Evolutionary conservation across 2,797 vertebrate species (phyloP), one percentile per base, ranked within the genome.

Genomic region (Malurus splendens): DNA sequence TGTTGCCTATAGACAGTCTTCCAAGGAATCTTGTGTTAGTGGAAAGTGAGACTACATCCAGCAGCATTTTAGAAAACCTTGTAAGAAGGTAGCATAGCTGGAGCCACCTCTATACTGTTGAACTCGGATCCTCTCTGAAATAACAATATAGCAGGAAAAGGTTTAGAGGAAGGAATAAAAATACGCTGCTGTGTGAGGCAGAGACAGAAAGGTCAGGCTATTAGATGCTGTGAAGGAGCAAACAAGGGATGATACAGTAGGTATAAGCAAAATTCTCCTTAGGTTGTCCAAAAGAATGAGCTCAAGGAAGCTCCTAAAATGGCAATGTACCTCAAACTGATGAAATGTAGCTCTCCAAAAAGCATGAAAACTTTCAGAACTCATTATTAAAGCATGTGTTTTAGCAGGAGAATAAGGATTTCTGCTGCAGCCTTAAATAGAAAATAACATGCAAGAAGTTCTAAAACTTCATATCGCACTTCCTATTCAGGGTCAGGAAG

Each of bases 121-220:
- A 87, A 57, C 54, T 77, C 68, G 39, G 30, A 71, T 82, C 36
- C 14, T 77, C 65, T 85, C 65, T 82, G 76, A 89, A 87, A 54
- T 51, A 82, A 77, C 50, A 82, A 74, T 41, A 61, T 44, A 68
- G 41, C 68, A 87, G 65, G 55, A 87, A 76, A 74, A 77, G 6
- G 3, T 89, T 82, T 67, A 74, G 54, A 89, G 42, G 48, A 85
- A 92, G 61, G 68, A 89, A 71, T 45, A 82, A 75, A 91, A 90
- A 66, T 38, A 72, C 62, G 28, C 50, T 86, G 50, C 84, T 83
- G 7, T 81, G 41, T 81, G 70, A 89, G 42, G 76, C 56, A 89
- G 84, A 76, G 61, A n/a, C 47, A 82, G 87, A 93, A 82, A 93
- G 76, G 70, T 93, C 89, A 90, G 73, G 55, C 52, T 87, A 41